Evolutionary conservation across 2,797 vertebrate genomes (phyloP).

Genomic region (Falco novaeseelandiae): DNA sequence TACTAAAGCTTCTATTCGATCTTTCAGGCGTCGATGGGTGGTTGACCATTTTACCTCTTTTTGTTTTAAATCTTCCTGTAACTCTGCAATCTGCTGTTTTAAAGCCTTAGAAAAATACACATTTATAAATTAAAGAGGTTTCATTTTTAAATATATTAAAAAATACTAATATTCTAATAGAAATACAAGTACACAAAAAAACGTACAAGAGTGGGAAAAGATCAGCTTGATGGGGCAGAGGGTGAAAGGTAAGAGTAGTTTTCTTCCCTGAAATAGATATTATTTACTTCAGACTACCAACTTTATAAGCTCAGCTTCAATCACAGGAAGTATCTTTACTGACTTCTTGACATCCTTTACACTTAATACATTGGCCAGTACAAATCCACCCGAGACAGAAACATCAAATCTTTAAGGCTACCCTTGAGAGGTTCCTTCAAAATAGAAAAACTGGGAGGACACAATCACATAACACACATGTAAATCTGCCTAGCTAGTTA

Average conservation of each 20-base stretch:
- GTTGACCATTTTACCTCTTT: slow-evolving; percentile 91
- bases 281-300: neutral
- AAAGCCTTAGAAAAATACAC: slow-evolving; percentile 76
- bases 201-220: neutral
- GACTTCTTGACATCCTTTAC: neutral
- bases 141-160: neutral
- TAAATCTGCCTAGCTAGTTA: neutral
- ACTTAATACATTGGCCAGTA: neutral
- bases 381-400: neutral
- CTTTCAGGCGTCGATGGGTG: slow-evolving; percentile 84
- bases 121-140: neutral
- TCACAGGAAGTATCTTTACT: neutral
- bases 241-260: neutral
- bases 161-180: neutral
- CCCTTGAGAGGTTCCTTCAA: neutral
- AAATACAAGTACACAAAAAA: neutral
- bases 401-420: neutral
- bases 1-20: slow-evolving; percentile 87
- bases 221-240: neutral
- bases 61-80: slow-evolving; percentile 90
- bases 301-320: neutral
- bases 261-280: neutral
- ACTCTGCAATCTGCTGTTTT: slow-evolving; percentile 87
- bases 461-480: neutral
- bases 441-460: neutral